phyloP scores from a whole-genome alignment of 1,140 invertebrate genomes.

The Tetramorium parvispinum region DNA sequence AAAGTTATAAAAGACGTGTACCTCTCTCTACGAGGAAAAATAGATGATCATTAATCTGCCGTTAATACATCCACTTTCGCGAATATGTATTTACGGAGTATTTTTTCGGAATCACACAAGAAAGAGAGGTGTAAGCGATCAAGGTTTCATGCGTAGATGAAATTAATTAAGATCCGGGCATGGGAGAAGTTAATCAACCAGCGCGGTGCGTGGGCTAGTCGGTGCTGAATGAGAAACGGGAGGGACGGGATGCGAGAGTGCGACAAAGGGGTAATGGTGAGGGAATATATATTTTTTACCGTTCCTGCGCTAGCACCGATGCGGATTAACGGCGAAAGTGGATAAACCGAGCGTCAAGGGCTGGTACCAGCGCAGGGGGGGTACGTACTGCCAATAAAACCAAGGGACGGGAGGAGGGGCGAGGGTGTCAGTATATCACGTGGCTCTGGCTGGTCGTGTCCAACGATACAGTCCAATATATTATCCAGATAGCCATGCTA shows the following conservation, averaged over 20 bases:
- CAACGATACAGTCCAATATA: slow-evolving; percentile 81
- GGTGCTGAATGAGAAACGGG: slow-evolving; percentile 13
- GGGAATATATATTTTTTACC: slow-evolving; percentile 69
- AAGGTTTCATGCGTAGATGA: not conserved
- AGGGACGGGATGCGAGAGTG: not conserved
- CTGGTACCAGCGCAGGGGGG: slow-evolving; percentile 47
- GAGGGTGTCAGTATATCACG: slow-evolving; percentile 74
- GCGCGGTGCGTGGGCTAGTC: slow-evolving; percentile 11
- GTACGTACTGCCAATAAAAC: slow-evolving; percentile 78
- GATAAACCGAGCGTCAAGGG: slow-evolving; percentile 76
- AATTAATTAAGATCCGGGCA: slow-evolving; percentile 44
- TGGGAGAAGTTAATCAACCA: not conserved
- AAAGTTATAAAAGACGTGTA: not conserved
- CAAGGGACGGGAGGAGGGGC: slow-evolving; percentile 33
- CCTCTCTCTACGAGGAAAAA: not conserved
- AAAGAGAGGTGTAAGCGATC: not conserved
- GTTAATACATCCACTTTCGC: not conserved
- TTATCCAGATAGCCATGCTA: slow-evolving; percentile 82
- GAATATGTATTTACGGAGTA: not conserved
- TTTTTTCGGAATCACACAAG: not conserved
- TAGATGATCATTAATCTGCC: not conserved
- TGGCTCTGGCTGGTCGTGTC: slow-evolving; percentile 73
- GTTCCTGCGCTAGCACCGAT: slow-evolving; percentile 47
- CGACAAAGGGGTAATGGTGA: slow-evolving; percentile 56
- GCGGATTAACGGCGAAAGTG: slow-evolving; percentile 78